Percentiles rank a stretch among this genome's conserved stretches.
Conservation (phyloP, 1,140 invertebrate species). For the Vanessa atalanta region DNA sequence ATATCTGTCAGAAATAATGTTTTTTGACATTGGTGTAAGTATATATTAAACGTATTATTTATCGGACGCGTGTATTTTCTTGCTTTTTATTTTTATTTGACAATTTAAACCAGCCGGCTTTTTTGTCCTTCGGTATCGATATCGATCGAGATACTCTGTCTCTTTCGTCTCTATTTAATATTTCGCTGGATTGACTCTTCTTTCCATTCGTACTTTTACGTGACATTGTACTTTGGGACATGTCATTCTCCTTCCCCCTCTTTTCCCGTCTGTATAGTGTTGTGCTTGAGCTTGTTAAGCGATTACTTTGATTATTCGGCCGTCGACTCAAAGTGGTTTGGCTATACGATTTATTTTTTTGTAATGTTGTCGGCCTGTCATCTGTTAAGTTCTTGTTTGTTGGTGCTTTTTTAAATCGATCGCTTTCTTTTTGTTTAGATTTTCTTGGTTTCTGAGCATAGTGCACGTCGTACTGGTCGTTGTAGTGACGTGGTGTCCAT, state of each 20-base stretch:
- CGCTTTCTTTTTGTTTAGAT: constrained; percentile 51
- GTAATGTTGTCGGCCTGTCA: constrained; percentile 44
- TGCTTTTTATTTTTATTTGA: constrained; percentile 82
- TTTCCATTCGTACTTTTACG: constrained; percentile 77
- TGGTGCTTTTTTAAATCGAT: constrained; percentile 57
- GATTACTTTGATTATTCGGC: constrained; percentile 58
- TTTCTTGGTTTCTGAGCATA: constrained; percentile 85
- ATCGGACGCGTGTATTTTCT: constrained; percentile 70
- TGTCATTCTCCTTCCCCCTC: constrained; percentile 69
- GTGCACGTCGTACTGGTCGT: constrained; percentile 88
- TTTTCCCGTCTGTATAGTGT: constrained; percentile 72
- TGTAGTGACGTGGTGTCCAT: constrained; percentile 88
- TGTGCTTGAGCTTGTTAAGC: constrained; percentile 61
- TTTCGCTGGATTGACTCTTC: constrained; percentile 83
- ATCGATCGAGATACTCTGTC: constrained; percentile 82
- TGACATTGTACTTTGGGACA: constrained; percentile 67
- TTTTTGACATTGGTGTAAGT: not conserved
- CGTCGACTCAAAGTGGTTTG: constrained; percentile 68
- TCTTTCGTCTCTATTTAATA: constrained; percentile 78
- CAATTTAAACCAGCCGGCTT: constrained; percentile 87
- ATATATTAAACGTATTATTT: constrained; percentile 7
- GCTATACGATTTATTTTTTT: constrained; percentile 73
- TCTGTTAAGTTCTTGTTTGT: constrained; percentile 59
- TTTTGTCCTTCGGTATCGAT: constrained; percentile 86
- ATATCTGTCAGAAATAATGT: not conserved